Percentiles rank a stretch among this genome's conserved stretches.
Evolutionary conservation across 2,113 vertebrate genomes (phyloP).

Genomic region (Larimichthys crocea): DNA sequence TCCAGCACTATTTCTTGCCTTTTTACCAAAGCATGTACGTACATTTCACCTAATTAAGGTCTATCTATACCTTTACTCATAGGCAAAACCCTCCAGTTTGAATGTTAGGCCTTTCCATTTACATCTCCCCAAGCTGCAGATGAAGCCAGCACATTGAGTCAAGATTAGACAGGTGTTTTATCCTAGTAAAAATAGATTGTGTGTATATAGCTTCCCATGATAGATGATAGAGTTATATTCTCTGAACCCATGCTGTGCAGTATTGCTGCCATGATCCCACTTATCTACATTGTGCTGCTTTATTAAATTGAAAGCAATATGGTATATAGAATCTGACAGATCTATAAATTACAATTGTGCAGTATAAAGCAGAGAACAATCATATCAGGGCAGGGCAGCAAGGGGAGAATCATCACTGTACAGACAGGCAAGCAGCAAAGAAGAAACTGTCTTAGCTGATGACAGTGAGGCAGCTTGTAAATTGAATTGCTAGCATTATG

Average conservation of each 20-base stretch:
- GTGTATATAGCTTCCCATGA: constrained; percentile 13
- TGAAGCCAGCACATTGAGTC: not conserved
- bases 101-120: not conserved
- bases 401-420: constrained; percentile 3
- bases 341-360: constrained; percentile 47
- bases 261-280: not conserved
- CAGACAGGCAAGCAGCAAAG: constrained; percentile 14
- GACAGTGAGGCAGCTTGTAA: constrained; percentile 35
- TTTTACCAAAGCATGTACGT: not conserved
- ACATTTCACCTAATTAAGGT: not conserved
- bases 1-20: not conserved
- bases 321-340: constrained; percentile 48
- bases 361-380: constrained; percentile 47
- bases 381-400: constrained; percentile 22
- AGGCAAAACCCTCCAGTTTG: not conserved
- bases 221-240: constrained; percentile 2
- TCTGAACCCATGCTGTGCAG: not conserved
- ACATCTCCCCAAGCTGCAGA: constrained; percentile 1
- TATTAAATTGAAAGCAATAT: constrained; percentile 59
- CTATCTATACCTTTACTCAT: not conserved
- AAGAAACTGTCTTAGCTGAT: constrained; percentile 18
- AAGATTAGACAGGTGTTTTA: not conserved
- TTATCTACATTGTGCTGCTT: constrained; percentile 40
- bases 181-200: constrained; percentile 18
- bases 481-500: constrained; percentile 39